Base-by-base conservation (phyloP, 2,113 vertebrate genomes). In the Egretta garzetta region DNA sequence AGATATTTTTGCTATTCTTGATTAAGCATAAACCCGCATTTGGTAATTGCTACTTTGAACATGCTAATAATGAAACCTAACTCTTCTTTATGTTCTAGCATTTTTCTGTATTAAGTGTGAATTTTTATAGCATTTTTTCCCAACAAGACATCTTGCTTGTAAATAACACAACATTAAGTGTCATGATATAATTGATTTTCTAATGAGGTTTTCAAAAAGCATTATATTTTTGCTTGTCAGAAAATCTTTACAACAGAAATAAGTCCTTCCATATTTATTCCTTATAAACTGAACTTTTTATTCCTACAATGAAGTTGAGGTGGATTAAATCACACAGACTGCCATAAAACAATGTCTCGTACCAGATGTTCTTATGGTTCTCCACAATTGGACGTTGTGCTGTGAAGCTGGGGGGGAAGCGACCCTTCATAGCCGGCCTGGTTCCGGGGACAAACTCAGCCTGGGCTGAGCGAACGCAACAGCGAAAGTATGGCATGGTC, bases 131-230 rank as follows among this genome's bases (percentile, higher is more conserved):
- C 73, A 16, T 80, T 96, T 95, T 82, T 55, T 22, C 88, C 88
- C 92, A 94, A 92, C 95, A 92, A 92, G 95, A 91, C 90, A 90
- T 83, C 90, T 88, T 32, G 92, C 97, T 70, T 97, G 96, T 97
- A 97, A 97, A 97, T 97, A 97, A 97, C 93, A 73, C 92, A 94
- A n/a, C 95, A 93, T 96, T 97, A 96, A 88, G 90, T 96, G 96
- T 96, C 96, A 97, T 87, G 96, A 94, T 92, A 80, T 97, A 97
- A 97, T 97, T 97, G 97, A 97, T 97, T 97, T 97, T 97, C 96
- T 97, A 97, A 97, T 96, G 97, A 97, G 97, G 88, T 96, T 96
- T 90, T 97, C 95, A 97, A 97, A 97, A 97, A 96, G 95, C 79
- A 80, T 97, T 97, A 80, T 97, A 97, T 95, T 97, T 97, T 86